Evolutionary conservation across 1,140 invertebrate genomes (phyloP).

Genomic region (Cyclina sinensis): DNA sequence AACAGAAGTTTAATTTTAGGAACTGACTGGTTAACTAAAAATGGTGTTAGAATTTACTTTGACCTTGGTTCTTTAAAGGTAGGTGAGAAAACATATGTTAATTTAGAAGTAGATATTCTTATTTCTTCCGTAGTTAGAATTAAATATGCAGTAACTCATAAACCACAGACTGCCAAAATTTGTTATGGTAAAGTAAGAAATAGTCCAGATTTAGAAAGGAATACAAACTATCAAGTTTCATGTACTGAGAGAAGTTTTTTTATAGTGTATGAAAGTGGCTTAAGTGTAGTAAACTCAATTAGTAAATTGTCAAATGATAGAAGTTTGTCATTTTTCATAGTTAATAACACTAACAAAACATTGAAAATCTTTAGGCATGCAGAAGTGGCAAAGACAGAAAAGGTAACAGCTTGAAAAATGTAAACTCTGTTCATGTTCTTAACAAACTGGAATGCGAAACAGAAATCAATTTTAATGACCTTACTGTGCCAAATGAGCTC

Average conservation of each 20-base stretch:
- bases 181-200: slow-evolving; percentile 15
- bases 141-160: neutral
- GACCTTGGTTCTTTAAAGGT: neutral
- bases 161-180: neutral
- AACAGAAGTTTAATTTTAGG: neutral
- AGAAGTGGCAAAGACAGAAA: neutral
- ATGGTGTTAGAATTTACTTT: neutral
- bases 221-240: neutral
- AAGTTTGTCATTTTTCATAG: neutral
- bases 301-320: neutral
- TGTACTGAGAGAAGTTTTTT: too few relatives aligned
- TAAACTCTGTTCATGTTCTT: neutral
- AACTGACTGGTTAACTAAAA: neutral
- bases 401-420: neutral
- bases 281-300: neutral
- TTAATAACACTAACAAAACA: neutral
- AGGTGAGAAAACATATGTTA: neutral
- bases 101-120: slow-evolving; percentile 35
- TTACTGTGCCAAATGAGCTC: neutral
- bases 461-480: neutral
- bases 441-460: neutral
- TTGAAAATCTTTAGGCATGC: neutral
- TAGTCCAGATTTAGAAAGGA: neutral
- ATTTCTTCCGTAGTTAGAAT: slow-evolving; percentile 12
- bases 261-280: neutral